Base-by-base conservation (phyloP, 2,113 vertebrate genomes). In the Leiothrix lutea region DNA sequence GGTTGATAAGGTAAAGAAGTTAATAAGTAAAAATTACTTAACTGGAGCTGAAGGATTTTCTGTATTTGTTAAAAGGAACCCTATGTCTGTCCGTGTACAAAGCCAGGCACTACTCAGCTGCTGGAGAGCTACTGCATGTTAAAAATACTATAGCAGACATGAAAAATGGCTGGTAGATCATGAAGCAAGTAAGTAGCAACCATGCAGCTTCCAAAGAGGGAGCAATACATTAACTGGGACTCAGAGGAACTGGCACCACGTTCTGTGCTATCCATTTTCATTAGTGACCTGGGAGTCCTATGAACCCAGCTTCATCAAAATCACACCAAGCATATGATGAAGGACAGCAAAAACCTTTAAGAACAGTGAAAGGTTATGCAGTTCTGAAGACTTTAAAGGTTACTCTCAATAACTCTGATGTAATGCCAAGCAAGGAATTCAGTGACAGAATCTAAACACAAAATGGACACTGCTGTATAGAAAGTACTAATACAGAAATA, bases 321-420 rank as follows among this genome's bases (percentile, higher is more conserved):
- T 80, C 79, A 69, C 69, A 81, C 47, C 65, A 89, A 66, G 22
- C 62, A 47, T 84, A 42, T 42, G 71, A 62, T 87, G 78, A 92
- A 81, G 44, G 47, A 81, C 64, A 78, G 73, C 50, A 87, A 65
- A 91, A 82, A 25, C 45, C 64, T 92, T 73, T 66, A 40, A 80
- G 61, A 95, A 94, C 1, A 84, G 54, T 77, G 54, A 64, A 88
- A 64, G 38, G 85, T 61, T 12, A 72, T 31, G 51, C n/a, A 38
- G 72, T 73, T 95, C 75, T 70, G 62, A 91, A 91, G 48, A 89
- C 38, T 65, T 83, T 69, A 82, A 82, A 93, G 74, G 44, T 93
- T 72, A 74, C 16, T 79, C 12, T 82, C 80, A 94, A 3, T 51
- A 88, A 78, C 35, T 66, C 19, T 38, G 44, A 91, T 70, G 83